phyloP scores from a whole-genome alignment of 1,140 invertebrate species.

The Apis laboriosa region DNA sequence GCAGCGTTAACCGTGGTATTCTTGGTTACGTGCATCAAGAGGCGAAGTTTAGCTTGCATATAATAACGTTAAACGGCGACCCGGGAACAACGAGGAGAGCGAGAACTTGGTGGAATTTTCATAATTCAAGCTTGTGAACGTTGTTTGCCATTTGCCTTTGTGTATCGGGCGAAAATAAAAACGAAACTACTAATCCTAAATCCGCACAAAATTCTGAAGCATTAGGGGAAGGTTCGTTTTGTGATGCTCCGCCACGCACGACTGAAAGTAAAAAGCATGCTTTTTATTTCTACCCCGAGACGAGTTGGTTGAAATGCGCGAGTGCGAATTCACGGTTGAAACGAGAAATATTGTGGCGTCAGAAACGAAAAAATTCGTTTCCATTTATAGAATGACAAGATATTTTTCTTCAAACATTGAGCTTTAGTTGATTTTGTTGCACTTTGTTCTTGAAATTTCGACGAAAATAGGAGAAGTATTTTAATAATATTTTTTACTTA shows the following conservation, averaged over 20 bases:
- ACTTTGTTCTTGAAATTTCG: not conserved
- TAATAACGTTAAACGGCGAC: conserved; percentile 29
- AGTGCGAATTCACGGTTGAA: conserved; percentile 5
- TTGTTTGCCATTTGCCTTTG: not conserved
- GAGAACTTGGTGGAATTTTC: not conserved
- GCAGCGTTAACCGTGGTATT: conserved; percentile 19
- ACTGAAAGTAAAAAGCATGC: not conserved
- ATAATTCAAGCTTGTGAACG: not conserved
- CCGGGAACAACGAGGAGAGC: not conserved
- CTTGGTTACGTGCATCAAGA: conserved; percentile 31
- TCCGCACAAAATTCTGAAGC: not conserved
- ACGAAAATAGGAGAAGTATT: not conserved
- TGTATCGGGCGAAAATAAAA: not conserved
- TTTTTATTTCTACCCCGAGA: not conserved
- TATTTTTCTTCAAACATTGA: not conserved
- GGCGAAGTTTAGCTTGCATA: conserved; percentile 22
- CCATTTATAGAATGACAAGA: not conserved
- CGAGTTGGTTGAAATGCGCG: not conserved
- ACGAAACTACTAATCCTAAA: not conserved
- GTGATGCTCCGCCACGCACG: not conserved
- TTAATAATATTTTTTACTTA: not conserved
- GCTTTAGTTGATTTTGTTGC: not conserved
- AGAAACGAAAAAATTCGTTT: not conserved
- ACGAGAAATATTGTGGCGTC: conserved; percentile 1
- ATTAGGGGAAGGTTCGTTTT: not conserved